phyloP scores from a whole-genome alignment of 2,797 vertebrate genomes.

The Pantherophis alleghaniensis region DNA sequence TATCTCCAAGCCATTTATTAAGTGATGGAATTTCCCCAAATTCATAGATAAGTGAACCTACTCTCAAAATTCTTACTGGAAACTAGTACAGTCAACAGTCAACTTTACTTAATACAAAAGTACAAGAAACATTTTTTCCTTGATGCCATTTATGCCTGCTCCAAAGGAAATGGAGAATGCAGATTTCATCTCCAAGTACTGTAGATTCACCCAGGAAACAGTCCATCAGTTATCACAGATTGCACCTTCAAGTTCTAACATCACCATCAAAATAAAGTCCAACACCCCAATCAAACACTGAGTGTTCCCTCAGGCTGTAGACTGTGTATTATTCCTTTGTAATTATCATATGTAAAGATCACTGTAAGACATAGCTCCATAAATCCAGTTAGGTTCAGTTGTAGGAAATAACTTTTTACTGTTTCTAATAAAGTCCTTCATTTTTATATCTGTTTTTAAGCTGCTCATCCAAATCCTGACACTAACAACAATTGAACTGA shows the following conservation, averaged over 20 bases:
- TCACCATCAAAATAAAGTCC: neutral
- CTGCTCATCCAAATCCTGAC: neutral
- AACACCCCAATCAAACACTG: neutral
- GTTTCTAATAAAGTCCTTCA: neutral
- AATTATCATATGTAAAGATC: neutral
- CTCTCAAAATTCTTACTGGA: neutral
- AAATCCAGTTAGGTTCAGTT: neutral
- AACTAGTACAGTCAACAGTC: neutral
- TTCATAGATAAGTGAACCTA: neutral
- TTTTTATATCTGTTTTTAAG: neutral
- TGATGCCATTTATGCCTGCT: neutral
- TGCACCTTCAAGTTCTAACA: neutral
- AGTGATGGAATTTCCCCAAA: neutral
- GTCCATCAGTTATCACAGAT: neutral
- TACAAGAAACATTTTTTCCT: neutral
- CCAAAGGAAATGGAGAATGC: neutral
- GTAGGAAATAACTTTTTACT: neutral
- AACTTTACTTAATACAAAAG: neutral
- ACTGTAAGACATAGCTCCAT: neutral
- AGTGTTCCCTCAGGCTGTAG: neutral
- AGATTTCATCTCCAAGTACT: neutral
- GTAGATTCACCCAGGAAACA: neutral
- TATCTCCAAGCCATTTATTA: neutral
- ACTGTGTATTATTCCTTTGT: neutral
- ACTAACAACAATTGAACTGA: neutral